These are phyloP conservation scores for Forbesichthys papilliferus DNA, from an alignment of 2,113 vertebrate species.

Conservation along the genomic window DNA sequence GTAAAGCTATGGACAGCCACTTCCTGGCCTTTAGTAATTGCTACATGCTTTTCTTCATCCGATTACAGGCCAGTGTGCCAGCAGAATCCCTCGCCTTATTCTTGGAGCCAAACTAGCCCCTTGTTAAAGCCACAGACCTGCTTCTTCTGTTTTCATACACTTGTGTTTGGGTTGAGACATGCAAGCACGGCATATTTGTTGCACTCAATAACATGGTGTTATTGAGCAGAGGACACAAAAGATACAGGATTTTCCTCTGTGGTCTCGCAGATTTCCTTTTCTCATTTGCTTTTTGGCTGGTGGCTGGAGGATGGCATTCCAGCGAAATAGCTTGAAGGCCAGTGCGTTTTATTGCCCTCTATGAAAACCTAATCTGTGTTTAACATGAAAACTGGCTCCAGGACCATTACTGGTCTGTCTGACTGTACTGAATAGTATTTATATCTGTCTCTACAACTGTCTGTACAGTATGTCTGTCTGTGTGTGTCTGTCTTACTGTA, in stretches of 20 bases:
- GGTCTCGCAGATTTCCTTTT: slow-evolving; percentile 60
- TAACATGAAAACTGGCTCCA: slow-evolving; percentile 41
- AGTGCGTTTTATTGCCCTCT: slow-evolving; percentile 35
- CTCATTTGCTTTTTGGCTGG: slow-evolving; percentile 44
- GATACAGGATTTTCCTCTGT: slow-evolving; percentile 49
- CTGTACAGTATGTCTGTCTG: too few species aligned
- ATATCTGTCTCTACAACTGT: too few species aligned
- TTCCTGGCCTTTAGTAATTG: slow-evolving; percentile 74
- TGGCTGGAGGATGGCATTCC: slow-evolving; percentile 59
- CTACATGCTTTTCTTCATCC: slow-evolving; percentile 71
- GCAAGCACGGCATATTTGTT: slow-evolving; percentile 57
- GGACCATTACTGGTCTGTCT: slow-evolving; percentile 45
- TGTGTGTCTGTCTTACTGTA: too few species aligned
- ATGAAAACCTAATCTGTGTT: slow-evolving; percentile 47
- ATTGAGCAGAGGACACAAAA: slow-evolving; percentile 40
- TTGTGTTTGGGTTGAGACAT: slow-evolving; percentile 59
- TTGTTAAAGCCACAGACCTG: slow-evolving; percentile 72
- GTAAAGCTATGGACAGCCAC: slow-evolving; percentile 62
- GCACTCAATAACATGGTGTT: slow-evolving; percentile 60
- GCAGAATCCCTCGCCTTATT: slow-evolving; percentile 71
- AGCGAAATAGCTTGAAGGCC: slow-evolving; percentile 51
- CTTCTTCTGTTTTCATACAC: slow-evolving; percentile 71
- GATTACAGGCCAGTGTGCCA: slow-evolving; percentile 75
- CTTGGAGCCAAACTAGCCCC: slow-evolving; percentile 73
- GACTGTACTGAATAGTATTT: too few species aligned